Base-by-base conservation (phyloP, 2,888 invertebrate species). In the Amaurobius ferox region DNA sequence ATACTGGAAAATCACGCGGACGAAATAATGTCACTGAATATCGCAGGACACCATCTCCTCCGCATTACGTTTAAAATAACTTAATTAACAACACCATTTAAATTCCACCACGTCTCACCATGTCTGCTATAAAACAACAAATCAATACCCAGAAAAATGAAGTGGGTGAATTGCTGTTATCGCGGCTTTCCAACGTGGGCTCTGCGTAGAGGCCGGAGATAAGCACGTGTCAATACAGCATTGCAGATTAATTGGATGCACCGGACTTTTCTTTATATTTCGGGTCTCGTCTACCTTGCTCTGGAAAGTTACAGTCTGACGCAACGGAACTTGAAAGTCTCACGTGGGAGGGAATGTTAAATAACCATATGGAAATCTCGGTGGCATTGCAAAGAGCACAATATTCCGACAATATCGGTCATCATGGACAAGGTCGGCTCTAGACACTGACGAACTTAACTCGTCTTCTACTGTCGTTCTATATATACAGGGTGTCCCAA, bases 201-300 rank as follows among this genome's bases (percentile, higher is more conserved):
- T 23, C 7, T 16, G 23, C 5, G 55, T 23, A 55, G 55, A 55
- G 55, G 55, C 19, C 19, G 55, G 5, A 55, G 55, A 55, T 55
- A 55, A 55, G 55, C 23, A 55, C 55, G 55, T 55, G 55, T 55
- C 55, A 55, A 55, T 55, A 55, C 55, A 55, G 55, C 7, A 55
- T 1, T 23, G 55, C 55, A 55, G 55, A 55, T 55, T 55, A 55
- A 55, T 55, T 55, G 55, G 55, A 55, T n/a, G 55, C 55, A 55
- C 55, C 23, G 19, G 13, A 23, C 55, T 55, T 55, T 55, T 3
- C 23, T 55, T 55, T 55, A 55, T 55, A 23, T 23, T 55, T 55
- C 23, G 23, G 23, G 23, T 55, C 55, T 16, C 23, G 55, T 55
- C 55, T 55, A 55, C 2, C 55, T 23, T 23, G 55, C 13, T 23